Evolutionary conservation across 1,140 invertebrate species (phyloP), one percentile per base, ranked within the genome.

Genomic region (Rhyacophila brunnea): DNA sequence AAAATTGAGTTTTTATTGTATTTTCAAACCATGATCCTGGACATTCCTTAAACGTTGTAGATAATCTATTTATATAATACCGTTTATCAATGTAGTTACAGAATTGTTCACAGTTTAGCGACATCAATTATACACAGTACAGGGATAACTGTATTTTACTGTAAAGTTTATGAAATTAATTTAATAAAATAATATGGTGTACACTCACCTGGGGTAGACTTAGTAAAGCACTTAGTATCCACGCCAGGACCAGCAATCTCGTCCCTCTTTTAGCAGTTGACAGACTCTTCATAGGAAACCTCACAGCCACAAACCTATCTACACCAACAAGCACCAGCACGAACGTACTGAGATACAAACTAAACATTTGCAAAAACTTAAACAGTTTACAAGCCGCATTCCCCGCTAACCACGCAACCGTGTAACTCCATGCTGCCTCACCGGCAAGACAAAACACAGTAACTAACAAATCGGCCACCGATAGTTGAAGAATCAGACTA

Each of bases 291-390:
- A 93, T 88, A 0, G 90, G 91, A 72, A 90, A 91, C 54, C 88
- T 82, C 1, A 93, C 87, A 0, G 90, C 91, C 35, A 89, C 75
- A 77, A 89, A 92, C 47, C 90, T 79, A 68, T 93, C 91, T 18
- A 92, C 79, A 5, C 89, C 89, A 62, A 93, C 92, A 7, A 91
- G 80, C 3, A 93, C 90, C 15, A 91, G 74, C 17, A 92, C 83
- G 69, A 90, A 93, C 0, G 91, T 93, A 38, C 89, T 91, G n/a
- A 92, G 74, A 71, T 93, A 91, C 5, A 92, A 77, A 46, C 87
- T 85, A 67, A 90, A 90, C 83, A 91, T 87, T 73, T 93, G 90
- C 11, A 88, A 71, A 66, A 88, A 92, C 71, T 93, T 93, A 63
- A 93, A 86, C 11, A 89, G 54, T 73, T 93, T 93, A 71, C 91